phyloP scores from a whole-genome alignment of 2,888 invertebrate genomes.

The Cephus rjabovi region DNA sequence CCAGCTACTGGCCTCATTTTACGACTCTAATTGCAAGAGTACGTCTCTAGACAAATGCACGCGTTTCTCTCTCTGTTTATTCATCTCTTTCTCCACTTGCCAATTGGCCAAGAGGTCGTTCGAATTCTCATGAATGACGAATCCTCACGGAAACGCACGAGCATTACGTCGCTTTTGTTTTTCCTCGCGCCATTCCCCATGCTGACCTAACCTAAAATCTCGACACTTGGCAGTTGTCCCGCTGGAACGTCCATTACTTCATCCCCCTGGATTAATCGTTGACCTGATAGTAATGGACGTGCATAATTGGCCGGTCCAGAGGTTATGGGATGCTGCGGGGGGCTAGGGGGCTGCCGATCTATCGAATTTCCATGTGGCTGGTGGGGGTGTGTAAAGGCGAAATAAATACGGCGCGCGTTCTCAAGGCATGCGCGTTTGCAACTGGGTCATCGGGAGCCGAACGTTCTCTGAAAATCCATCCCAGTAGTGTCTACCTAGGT shows the following conservation, averaged over 20 bases:
- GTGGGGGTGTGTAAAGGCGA: slow-evolving; percentile 30
- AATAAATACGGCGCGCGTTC: slow-evolving; percentile 56
- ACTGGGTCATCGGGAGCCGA: slow-evolving; percentile 56
- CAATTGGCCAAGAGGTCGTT: background rate
- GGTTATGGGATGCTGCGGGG: background rate
- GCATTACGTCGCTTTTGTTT: background rate
- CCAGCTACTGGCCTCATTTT: background rate
- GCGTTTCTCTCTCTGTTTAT: background rate
- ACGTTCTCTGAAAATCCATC: slow-evolving; percentile 52
- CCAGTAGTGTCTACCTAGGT: slow-evolving; percentile 49
- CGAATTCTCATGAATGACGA: background rate
- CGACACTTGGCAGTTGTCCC: background rate
- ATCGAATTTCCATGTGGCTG: slow-evolving; percentile 27
- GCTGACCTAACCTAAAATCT: background rate
- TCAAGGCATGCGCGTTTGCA: slow-evolving; percentile 62
- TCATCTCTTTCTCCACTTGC: background rate
- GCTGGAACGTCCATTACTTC: background rate
- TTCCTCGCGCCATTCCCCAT: background rate
- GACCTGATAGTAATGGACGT: background rate
- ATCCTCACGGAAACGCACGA: background rate
- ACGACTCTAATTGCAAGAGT: background rate
- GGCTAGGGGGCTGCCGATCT: slow-evolving; percentile 25
- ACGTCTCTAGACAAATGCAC: background rate
- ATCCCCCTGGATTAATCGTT: background rate
- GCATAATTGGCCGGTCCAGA: background rate